Evolutionary conservation across 2,888 invertebrate genomes (phyloP), one percentile per base, ranked within the genome.

Genomic region (Tenthredo livida): DNA sequence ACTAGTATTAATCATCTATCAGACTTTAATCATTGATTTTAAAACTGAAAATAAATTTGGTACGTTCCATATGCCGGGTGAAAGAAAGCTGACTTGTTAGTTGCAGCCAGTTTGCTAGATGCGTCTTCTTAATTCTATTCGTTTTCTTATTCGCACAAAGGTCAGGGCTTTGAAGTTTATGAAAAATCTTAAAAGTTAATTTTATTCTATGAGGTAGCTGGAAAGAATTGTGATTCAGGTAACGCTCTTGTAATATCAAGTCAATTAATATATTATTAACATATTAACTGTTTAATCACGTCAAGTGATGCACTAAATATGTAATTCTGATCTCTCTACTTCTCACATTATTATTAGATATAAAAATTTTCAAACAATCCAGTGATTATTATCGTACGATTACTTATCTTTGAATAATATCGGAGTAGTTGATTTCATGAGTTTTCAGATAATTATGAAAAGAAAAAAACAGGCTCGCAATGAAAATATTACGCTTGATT

Each of bases 201-300:
- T 47, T 47, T 17, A 58, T 80, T 40, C 61, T 61, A 21, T 61
- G 50, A 25, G 15, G 6, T 61, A 80, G 40, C 67, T 17, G 67
- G 33, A 80, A 80, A 15, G 80, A 40, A 50, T 61, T 40, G 40
- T 61, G 58, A 61, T 78, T 33, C 17, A 17, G 58, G 40, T 80
- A 80, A 61, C 40, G 80, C 80, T 80, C 37, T 80, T 61, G 29
- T 40, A 40, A 80, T 80, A 80, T 61, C 80, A 61, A 50, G 80
- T 80, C 80, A 80, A 80, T 80, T 80, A 80, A 80, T 61, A 80
- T 61, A 80, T 61, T 61, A 80, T 40, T 80, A 80, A 80, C 33
- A 58, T 54, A 50, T 78, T 78, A 61, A 80, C 40, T 40, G 58
- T 61, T 50, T 54, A 50, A 77, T 77, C 54, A 54, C 77, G 54